A percentile compares a stretch with the other conserved stretches of the same genome.
These are phyloP conservation scores for zebrafish (Danio rerio) DNA, from an alignment of 2,113 vertebrate genomes.

Conservation along the genomic window DNA sequence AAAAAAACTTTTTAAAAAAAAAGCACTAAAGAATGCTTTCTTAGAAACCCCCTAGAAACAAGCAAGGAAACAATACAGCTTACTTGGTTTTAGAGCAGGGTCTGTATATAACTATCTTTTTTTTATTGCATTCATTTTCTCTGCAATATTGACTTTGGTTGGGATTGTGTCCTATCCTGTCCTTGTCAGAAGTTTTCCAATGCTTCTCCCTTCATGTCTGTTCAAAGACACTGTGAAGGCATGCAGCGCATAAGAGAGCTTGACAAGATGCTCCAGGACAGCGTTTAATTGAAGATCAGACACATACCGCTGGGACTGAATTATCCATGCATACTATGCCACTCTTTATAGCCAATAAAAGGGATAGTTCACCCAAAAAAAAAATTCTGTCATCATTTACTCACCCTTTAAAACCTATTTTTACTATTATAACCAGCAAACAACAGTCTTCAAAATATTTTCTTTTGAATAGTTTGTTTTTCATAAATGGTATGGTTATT, in stretches of 20 bases:
- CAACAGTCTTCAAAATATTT: too few relatives aligned
- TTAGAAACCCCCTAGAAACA: neutral
- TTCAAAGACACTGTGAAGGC: constrained; percentile 24
- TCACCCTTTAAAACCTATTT: too few relatives aligned
- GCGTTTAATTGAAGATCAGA: constrained; percentile 32
- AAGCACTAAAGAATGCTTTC: too few relatives aligned
- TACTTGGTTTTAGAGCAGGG: too few relatives aligned
- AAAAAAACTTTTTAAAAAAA: too few relatives aligned
- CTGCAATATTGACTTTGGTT: neutral
- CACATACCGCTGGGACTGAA: neutral
- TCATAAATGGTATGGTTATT: too few relatives aligned
- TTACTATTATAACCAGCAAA: too few relatives aligned
- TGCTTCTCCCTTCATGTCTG: neutral
- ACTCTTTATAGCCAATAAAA: neutral
- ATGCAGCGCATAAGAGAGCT: neutral
- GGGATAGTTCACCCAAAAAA: neutral
- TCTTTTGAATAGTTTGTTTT: too few relatives aligned
- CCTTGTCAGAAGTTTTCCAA: constrained; percentile 16
- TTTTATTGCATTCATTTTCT: neutral
- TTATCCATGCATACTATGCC: constrained; percentile 21
- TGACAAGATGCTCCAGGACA: constrained; percentile 46
- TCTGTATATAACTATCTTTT: neutral
- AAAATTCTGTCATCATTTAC: neutral
- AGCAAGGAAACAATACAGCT: neutral
- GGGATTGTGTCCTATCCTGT: neutral